Percentiles rank a stretch among this genome's conserved stretches.
Evolutionary conservation across 37 sponge, comb jelly and placozoan genomes (phyloP).

Genomic region (Eunapius fragilis): DNA sequence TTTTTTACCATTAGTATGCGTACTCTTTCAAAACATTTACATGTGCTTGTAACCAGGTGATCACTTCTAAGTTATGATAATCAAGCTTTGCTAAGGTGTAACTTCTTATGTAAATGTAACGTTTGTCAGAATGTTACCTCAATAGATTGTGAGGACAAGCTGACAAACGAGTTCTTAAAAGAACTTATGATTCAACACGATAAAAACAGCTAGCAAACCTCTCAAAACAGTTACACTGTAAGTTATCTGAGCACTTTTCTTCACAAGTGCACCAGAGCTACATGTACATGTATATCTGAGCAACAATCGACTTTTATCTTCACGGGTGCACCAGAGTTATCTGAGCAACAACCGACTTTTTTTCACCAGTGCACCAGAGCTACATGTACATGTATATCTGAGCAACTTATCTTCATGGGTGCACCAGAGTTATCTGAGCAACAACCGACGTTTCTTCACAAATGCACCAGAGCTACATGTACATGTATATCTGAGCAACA

Average conservation of each 20-base stretch:
- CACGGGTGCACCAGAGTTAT: neutral
- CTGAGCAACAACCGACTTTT: no score
- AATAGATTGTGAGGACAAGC: neutral
- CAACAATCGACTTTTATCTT: neutral
- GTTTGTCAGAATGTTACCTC: neutral
- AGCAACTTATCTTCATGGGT: no score
- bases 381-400: no score
- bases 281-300: neutral
- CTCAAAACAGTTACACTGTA: neutral
- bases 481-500: neutral
- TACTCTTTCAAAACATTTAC: neutral
- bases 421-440: no score
- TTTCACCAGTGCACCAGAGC: no score
- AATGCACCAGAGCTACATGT: neutral
- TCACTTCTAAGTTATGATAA: neutral
- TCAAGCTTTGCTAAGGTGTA: neutral
- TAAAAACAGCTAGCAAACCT: neutral
- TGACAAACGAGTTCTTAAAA: neutral
- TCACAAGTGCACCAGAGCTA: neutral
- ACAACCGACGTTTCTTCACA: no score
- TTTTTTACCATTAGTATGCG: neutral
- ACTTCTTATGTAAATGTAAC: neutral
- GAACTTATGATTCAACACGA: neutral
- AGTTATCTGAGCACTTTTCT: neutral
- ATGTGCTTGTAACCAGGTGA: neutral